phyloP scores from a whole-genome alignment of 2,888 invertebrate genomes.

The Aporophyla lueneburgensis region DNA sequence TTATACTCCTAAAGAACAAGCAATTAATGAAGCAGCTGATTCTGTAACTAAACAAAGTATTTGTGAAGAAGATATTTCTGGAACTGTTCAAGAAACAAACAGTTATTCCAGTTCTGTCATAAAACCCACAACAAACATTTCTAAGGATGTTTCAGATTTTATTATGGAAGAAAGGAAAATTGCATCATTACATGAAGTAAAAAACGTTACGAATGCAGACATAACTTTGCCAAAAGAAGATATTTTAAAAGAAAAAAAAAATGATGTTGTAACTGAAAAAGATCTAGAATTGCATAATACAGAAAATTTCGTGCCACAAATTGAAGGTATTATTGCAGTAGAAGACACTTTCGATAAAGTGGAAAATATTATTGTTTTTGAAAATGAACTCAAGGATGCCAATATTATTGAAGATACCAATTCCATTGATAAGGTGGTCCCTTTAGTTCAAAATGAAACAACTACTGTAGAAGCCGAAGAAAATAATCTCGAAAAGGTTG shows the following conservation, averaged over 20 bases:
- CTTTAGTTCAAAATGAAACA: constrained; percentile 29
- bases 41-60: constrained; percentile 22
- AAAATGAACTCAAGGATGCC: constrained; percentile 18
- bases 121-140: constrained; percentile 37
- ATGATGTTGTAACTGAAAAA: constrained; percentile 26
- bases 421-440: not conserved
- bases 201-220: not conserved
- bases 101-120: constrained; percentile 6
- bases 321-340: constrained; percentile 17
- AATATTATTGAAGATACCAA: constrained; percentile 16
- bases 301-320: constrained; percentile 10
- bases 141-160: constrained; percentile 57
- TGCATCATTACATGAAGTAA: constrained; percentile 34
- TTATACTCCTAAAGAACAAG: constrained; percentile 26
- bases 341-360: constrained; percentile 6
- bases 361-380: not conserved
- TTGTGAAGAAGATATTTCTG: constrained; percentile 12
- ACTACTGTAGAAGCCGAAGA: constrained; percentile 18
- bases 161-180: constrained; percentile 53
- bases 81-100: not conserved
- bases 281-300: constrained; percentile 17
- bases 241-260: not conserved
- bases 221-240: constrained; percentile 19
- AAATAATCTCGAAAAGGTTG: not conserved
- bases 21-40: constrained; percentile 11